A percentile compares a stretch with the other conserved stretches of the same genome.
Conservation (phyloP, 2,888 invertebrate species). For the Conchocele bisecta region DNA sequence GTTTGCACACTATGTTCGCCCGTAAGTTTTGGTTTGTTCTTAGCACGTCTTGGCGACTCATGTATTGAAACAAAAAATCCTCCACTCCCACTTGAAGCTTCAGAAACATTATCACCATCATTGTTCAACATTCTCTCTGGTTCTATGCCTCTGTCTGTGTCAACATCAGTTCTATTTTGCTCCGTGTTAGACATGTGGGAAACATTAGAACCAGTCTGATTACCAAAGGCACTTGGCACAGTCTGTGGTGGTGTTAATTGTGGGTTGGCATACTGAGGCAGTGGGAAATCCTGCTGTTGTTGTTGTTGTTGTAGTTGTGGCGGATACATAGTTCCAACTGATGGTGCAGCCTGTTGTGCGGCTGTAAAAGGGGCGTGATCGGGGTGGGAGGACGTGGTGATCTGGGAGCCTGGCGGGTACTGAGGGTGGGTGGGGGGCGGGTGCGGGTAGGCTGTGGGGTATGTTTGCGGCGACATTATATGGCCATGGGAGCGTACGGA, state of each 20-base stretch:
- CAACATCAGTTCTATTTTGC: background rate
- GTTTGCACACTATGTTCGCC: slow-evolving; percentile 22
- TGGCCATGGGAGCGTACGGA: slow-evolving; percentile 35
- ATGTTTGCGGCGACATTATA: slow-evolving; percentile 50
- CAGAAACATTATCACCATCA: slow-evolving; percentile 6
- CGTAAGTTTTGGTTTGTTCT: slow-evolving; percentile 19
- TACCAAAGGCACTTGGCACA: slow-evolving; percentile 6
- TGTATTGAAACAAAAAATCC: slow-evolving; percentile 96
- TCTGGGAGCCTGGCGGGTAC: slow-evolving; percentile 34
- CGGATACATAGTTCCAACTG: background rate
- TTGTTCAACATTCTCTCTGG: background rate
- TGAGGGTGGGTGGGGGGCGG: slow-evolving; percentile 49
- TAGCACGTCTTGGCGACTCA: slow-evolving; percentile 84
- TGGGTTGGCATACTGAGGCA: background rate
- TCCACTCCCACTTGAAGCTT: slow-evolving; percentile 59
- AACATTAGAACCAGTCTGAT: slow-evolving; percentile 1
- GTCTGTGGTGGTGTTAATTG: slow-evolving; percentile 10
- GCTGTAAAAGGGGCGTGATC: slow-evolving; percentile 31
- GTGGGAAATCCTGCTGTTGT: background rate
- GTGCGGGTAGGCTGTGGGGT: slow-evolving; percentile 44
- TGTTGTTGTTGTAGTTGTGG: background rate
- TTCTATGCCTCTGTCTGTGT: background rate
- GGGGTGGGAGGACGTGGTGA: slow-evolving; percentile 51
- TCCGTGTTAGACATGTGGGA: no score
- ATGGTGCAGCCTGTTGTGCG: slow-evolving; percentile 13